These are phyloP conservation scores for Ptilonorhynchus violaceus DNA, from an alignment of 2,113 vertebrate genomes.

Conservation along the genomic window DNA sequence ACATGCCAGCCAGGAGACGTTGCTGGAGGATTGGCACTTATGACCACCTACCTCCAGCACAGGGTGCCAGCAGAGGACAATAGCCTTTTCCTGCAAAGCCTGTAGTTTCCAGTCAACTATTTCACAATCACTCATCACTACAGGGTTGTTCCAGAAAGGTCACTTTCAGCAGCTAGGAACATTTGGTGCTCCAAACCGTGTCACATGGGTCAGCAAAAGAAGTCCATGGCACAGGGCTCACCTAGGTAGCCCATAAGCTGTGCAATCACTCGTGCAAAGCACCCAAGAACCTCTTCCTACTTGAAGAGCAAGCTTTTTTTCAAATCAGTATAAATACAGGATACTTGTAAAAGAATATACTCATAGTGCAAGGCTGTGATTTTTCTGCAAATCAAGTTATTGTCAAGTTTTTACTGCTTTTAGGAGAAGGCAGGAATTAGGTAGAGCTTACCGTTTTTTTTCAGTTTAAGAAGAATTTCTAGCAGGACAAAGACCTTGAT, in stretches of 20 bases:
- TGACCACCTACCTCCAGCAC: not conserved
- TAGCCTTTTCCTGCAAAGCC: not conserved
- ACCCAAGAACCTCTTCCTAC: not conserved
- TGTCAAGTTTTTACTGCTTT: not conserved
- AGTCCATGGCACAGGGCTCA: not conserved
- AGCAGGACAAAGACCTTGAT: not conserved
- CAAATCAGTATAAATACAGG: not conserved
- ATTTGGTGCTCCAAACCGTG: not conserved
- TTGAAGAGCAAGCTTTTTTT: not conserved
- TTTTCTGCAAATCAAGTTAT: not conserved
- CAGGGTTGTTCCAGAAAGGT: not conserved
- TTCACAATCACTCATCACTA: not conserved
- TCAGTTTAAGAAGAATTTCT: not conserved
- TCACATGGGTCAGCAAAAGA: not conserved
- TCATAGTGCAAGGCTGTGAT: not conserved
- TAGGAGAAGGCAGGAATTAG: not conserved
- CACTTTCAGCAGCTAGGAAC: not conserved
- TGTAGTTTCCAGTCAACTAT: not conserved
- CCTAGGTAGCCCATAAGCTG: not conserved
- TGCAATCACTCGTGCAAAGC: not conserved
- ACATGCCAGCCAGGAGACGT: fast-evolving
- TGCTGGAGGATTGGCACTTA: not conserved
- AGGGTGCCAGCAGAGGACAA: not conserved
- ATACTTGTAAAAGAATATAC: not conserved
- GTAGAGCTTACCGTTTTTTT: not conserved